Evolutionary conservation across 2,888 invertebrate species (phyloP).

Genomic region (Nomada flava): DNA sequence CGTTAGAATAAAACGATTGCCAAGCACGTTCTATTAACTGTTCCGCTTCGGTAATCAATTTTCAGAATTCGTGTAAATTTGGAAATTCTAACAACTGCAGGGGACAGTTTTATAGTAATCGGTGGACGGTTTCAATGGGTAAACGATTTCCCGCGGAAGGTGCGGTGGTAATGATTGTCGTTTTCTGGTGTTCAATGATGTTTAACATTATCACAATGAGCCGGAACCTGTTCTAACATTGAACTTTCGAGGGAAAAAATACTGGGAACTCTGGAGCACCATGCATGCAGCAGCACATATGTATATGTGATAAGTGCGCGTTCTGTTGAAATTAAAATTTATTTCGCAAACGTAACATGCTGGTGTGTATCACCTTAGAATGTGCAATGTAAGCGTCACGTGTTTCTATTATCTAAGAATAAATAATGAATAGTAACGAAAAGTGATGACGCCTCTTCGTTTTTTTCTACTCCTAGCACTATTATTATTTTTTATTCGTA

Average conservation of each 20-base stretch:
- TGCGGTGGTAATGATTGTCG: conserved; percentile 54
- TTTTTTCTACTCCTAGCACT: not conserved
- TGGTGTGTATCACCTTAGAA: not conserved
- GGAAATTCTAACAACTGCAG: not conserved
- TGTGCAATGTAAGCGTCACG: not conserved
- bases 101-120: not conserved
- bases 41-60: not conserved
- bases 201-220: conserved; percentile 41
- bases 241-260: conserved; percentile 39
- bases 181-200: conserved; percentile 50
- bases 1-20: not conserved
- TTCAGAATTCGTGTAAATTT: not conserved
- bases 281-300: not conserved
- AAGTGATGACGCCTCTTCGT: not conserved
- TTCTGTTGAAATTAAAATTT: conserved; percentile 1
- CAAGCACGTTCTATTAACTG: not conserved
- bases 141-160: conserved; percentile 41
- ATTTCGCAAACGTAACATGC: not conserved
- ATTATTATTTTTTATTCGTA: not conserved
- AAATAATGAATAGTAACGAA: not conserved
- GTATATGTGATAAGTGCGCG: not conserved
- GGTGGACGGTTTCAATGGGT: not conserved
- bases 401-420: not conserved
- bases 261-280: not conserved
- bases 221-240: conserved; percentile 43